Base-by-base conservation (phyloP, 2,888 invertebrate species). In the Microplitis manilae region DNA sequence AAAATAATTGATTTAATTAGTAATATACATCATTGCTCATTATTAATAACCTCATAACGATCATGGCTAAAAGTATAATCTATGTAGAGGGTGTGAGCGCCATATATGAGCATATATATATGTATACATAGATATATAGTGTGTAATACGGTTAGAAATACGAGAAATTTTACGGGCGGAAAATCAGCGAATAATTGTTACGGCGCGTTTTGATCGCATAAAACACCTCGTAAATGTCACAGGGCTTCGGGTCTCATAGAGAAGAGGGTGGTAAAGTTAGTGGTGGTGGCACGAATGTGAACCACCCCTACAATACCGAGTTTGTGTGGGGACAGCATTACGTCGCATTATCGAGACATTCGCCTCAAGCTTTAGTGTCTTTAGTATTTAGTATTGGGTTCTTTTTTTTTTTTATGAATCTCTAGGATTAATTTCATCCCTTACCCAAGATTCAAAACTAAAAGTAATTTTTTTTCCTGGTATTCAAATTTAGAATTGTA, bases 171-270 rank as follows among this genome's bases (percentile, higher is more conserved):
- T 88, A 88, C 86, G 86, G 86, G 85, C 86, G 86, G 88, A 85
- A 87, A 87, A 88, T 88, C 88, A 88, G 80, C 86, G 87, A 87
- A 88, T 88, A 88, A 88, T 88, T 88, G 88, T 88, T 88, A 88
- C 87, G 87, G 87, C 86, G 74, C 84, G 86, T 87, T 87, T 85
- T 87, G 88, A 88, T 88, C 87, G 87, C 87, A 87, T 88, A 88
- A 88, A 87, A 88, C 88, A 88, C 88, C 86, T 88, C 89, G 89
- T 89, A 89, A 89, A 89, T 81, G 89, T 88, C 88, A 81, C 79
- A 81, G 76, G 79, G 82, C 70, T 78, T 74, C 72, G 72, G 15
- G 64, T 50, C 20, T 60, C 59, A 64, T 8, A 62, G 39, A 40
- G 8, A 60, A 59, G 68, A 65, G 30, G 73, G 69, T 15, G 64